These are phyloP conservation scores for Tetropium fuscum DNA, from an alignment of 2,888 invertebrate genomes.

Conservation along the genomic window DNA sequence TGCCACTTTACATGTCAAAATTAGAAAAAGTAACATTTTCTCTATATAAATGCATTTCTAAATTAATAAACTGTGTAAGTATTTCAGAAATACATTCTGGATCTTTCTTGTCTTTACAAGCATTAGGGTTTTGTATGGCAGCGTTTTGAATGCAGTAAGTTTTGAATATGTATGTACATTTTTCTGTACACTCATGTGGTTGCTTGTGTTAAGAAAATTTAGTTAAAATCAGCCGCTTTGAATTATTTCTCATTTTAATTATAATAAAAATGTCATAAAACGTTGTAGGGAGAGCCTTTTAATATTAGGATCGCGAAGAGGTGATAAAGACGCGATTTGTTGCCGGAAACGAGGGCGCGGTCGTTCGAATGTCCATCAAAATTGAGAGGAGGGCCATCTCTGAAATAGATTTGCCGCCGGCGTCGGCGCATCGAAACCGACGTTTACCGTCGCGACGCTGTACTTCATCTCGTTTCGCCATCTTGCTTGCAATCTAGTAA, in stretches of 20 bases:
- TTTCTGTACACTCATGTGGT: too few species aligned
- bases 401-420: constrained; percentile 62
- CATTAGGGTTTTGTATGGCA: too few species aligned
- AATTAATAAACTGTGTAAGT: too few species aligned
- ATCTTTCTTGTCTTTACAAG: too few species aligned
- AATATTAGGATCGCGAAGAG: constrained; percentile 40
- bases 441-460: constrained; percentile 55
- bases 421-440: constrained; percentile 56
- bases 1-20: too few species aligned
- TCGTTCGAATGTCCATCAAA: constrained; percentile 67
- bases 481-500: constrained; percentile 66
- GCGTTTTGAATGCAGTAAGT: too few species aligned
- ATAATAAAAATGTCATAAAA: constrained; percentile 12
- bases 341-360: constrained; percentile 65
- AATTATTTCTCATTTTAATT: constrained; percentile 5
- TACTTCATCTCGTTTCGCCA: constrained; percentile 58
- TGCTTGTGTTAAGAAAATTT: too few species aligned
- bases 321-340: constrained; percentile 64
- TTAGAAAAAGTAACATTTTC: too few species aligned
- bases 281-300: constrained; percentile 9
- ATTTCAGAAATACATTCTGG: too few species aligned
- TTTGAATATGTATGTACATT: too few species aligned
- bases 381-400: constrained; percentile 66
- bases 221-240: too few species aligned
- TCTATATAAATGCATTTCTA: too few species aligned